Evolutionary conservation across 2,888 invertebrate genomes (phyloP).

Genomic region (Camptogramma bilineatum): DNA sequence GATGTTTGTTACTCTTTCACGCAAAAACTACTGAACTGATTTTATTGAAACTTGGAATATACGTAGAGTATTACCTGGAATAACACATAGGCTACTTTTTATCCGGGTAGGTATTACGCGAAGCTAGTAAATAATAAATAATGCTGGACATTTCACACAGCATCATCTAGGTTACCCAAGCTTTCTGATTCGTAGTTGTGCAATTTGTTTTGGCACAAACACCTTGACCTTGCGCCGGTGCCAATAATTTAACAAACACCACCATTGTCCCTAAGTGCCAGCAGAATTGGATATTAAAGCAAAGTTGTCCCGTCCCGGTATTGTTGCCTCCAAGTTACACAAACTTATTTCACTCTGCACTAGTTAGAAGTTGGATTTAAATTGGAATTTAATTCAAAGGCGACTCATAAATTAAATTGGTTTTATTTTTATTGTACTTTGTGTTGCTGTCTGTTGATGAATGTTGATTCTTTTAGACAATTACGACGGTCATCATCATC

Average conservation of each 20-base stretch:
- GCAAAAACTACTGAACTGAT: no score
- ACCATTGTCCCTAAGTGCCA: slow-evolving; percentile 30
- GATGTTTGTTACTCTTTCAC: no score
- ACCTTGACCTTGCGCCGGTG: slow-evolving; percentile 27
- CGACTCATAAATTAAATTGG: slow-evolving; percentile 12
- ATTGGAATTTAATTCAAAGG: slow-evolving; percentile 21
- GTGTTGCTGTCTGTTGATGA: not conserved
- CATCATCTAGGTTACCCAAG: no score
- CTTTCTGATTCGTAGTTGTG: slow-evolving; percentile 6
- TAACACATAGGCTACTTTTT: no score
- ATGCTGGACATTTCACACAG: no score
- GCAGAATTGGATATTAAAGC: slow-evolving; percentile 28
- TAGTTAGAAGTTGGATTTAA: slow-evolving; percentile 15
- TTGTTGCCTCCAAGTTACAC: slow-evolving; percentile 22
- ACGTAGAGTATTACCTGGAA: no score
- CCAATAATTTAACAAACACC: slow-evolving; percentile 22
- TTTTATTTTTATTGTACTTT: slow-evolving; percentile 11
- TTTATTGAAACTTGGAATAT: no score
- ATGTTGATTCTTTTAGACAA: not conserved
- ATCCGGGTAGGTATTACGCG: no score
- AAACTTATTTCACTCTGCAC: slow-evolving; percentile 16
- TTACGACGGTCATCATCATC: no score
- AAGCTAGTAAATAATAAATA: no score
- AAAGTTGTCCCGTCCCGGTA: slow-evolving; percentile 20
- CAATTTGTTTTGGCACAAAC: slow-evolving; percentile 26